Base-by-base conservation (phyloP, 2,797 vertebrate genomes). In the Mycteria americana region DNA sequence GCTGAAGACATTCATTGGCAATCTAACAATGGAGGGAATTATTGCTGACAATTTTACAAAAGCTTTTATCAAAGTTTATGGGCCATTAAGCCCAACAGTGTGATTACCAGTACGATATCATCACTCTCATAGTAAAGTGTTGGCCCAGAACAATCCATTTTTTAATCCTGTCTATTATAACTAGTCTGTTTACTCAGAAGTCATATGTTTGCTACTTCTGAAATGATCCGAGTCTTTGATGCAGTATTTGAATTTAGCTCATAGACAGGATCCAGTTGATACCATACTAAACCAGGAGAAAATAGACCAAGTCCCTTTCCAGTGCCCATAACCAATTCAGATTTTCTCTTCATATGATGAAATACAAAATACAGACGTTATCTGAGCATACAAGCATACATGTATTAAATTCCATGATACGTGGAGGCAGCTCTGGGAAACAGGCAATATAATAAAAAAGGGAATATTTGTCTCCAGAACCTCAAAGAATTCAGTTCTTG, bases 31-130 rank as follows among this genome's bases (percentile, higher is more conserved):
- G 31, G 62, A 89, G 13, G 37, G 78, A 95, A 94, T 84, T 83
- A 85, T 19, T 84, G 86, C 53, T 95, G 84, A 93, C 91, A 80
- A 84, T 88, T 94, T 89, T 73, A 91, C 84, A 84, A 85, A 96
- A 85, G 81, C 72, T 91, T 95, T 95, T 96, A 78, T 91, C 90
- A 80, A 86, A 83, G 45, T 95, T 95, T 78, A 95, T 51, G 91
- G 78, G 57, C 86, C 75, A 69, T 95, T 95, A 97, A 95, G 56
- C 67, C 84, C 46, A 93, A 94, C 64, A 65, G 65, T 63, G 50
- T 0, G 3, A 94, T 85, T 87, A 85, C 84, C 64, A 73, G 46
- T 63, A 77, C 0, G 1, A 37, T 89, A 95, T 59, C 78, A 75
- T 92, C 78, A 70, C 57, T 87, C 69, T 85, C 41, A 53, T 39